A percentile compares a stretch with the other conserved stretches of the same genome.
These are phyloP conservation scores for Dromas ardeola DNA, from an alignment of 2,113 vertebrate genomes.

Conservation along the genomic window DNA sequence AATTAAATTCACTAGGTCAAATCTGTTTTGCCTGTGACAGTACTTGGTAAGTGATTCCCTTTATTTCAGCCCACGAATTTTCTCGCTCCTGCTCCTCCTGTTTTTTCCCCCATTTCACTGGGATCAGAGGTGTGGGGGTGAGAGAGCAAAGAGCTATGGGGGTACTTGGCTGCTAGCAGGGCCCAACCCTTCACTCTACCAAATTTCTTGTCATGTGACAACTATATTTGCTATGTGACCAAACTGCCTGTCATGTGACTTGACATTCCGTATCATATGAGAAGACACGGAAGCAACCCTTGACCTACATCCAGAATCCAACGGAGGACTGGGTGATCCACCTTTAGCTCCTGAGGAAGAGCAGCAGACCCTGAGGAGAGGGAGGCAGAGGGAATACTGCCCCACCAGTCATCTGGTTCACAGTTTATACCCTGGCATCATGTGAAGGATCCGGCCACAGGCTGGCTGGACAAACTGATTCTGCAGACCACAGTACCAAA, in stretches of 20 bases:
- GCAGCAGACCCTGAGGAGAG: not conserved
- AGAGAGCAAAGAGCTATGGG: not conserved
- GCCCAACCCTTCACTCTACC: not conserved
- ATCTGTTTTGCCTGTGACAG: not conserved
- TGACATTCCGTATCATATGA: not conserved
- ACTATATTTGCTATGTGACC: not conserved
- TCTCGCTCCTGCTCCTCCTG: not conserved
- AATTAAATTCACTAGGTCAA: not conserved
- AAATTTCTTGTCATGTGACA: not conserved
- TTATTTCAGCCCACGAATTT: not conserved
- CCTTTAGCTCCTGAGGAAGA: not conserved
- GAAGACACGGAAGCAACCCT: not conserved
- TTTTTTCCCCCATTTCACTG: not conserved
- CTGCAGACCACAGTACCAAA: not conserved
- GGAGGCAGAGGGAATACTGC: not conserved
- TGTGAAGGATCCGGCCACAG: not conserved
- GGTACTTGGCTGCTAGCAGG: not conserved
- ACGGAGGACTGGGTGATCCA: not conserved
- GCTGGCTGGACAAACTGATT: not conserved
- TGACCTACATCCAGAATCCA: accelerated
- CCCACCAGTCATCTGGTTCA: not conserved
- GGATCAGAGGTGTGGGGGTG: accelerated
- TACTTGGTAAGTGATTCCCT: not conserved
- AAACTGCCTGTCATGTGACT: not conserved
- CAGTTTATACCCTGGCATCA: not conserved